A percentile compares a stretch with the other conserved stretches of the same genome.
Conservation (phyloP, 1,140 invertebrate species). For the Bilobella aurantiaca region DNA sequence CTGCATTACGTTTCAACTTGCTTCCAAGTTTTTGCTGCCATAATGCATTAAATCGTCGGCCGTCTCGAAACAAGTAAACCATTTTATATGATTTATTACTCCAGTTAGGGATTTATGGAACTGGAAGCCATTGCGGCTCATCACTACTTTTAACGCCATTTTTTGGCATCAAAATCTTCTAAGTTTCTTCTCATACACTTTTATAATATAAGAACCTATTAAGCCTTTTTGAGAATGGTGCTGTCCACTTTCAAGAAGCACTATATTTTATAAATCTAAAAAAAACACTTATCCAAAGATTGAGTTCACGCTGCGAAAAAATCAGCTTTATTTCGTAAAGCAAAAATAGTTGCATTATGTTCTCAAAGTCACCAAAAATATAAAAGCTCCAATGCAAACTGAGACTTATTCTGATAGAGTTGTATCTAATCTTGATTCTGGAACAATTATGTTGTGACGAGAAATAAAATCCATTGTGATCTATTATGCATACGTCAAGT, state of each 20-base stretch:
- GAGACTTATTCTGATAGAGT: too few relatives aligned
- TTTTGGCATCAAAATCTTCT: background rate
- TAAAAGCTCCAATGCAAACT: too few relatives aligned
- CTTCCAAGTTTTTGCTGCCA: constrained; percentile 13
- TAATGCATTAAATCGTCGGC: constrained; percentile 29
- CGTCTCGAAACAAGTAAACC: constrained; percentile 9
- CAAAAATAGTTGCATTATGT: too few relatives aligned
- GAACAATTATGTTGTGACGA: too few relatives aligned
- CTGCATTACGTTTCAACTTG: background rate
- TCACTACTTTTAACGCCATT: constrained; percentile 15
- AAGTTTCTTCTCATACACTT: background rate
- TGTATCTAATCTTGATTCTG: too few relatives aligned
- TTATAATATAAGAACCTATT: background rate
- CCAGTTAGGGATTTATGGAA: constrained; percentile 32
- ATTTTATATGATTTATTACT: constrained; percentile 32
- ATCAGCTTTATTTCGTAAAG: too few relatives aligned
- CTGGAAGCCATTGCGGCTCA: constrained; percentile 22
- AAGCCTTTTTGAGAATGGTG: background rate
- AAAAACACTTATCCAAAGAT: too few relatives aligned
- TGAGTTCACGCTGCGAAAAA: too few relatives aligned
- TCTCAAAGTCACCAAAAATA: too few relatives aligned
- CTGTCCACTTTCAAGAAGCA: background rate
- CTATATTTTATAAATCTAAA: background rate
- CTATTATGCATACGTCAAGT: too few relatives aligned
- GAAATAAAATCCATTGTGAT: too few relatives aligned